Evolutionary conservation across 2,113 vertebrate genomes (phyloP), one percentile per base, ranked within the genome.

Genomic region (Andinoacara biseriatus): DNA sequence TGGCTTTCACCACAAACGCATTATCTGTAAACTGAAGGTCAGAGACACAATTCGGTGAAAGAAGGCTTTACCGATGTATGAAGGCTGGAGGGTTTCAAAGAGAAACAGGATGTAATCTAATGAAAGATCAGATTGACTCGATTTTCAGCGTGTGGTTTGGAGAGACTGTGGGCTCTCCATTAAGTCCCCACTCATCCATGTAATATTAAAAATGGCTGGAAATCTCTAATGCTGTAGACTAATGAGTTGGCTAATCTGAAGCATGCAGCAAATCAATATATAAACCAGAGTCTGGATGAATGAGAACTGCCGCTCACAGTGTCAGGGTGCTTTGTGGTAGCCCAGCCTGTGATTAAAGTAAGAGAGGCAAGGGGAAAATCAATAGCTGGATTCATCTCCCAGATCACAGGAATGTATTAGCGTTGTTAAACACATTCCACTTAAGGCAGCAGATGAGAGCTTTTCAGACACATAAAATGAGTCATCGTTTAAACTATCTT

Each of bases 381-480:
- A 82, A 95, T 92, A 84, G 63, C 57, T 87, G 77, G 84, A 93
- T 93, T 94, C 80, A 92, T 91, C 83, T 91, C 78, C 31, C 56
- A 78, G 82, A 90, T 91, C 90, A 80, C 77, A 77, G 89, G 83
- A 35, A 91, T 82, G 81, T 90, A 61, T 91, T 90, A 83, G 83
- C 31, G 22, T 80, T 90, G 92, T 91, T 93, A 87, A 94, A 93
- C 87, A 83, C 76, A 78, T 90, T 80, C 80, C 84, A 90, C 84
- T 92, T 81, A 87, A 83, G 75, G 83, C 82, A 74, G 85, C 78
- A 77, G 86, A 86, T 76, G 81, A 93, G 76, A 62, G 58, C 78
- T 86, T 86, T 88, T 86, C 87, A 87, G 76, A 90, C 81, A 62
- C 91, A 83, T 82, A 84, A 90, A 92, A 89, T 91, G 88, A 93